These are phyloP conservation scores for Zootoca vivipara DNA, from an alignment of 2,113 vertebrate species.

Conservation along the genomic window DNA sequence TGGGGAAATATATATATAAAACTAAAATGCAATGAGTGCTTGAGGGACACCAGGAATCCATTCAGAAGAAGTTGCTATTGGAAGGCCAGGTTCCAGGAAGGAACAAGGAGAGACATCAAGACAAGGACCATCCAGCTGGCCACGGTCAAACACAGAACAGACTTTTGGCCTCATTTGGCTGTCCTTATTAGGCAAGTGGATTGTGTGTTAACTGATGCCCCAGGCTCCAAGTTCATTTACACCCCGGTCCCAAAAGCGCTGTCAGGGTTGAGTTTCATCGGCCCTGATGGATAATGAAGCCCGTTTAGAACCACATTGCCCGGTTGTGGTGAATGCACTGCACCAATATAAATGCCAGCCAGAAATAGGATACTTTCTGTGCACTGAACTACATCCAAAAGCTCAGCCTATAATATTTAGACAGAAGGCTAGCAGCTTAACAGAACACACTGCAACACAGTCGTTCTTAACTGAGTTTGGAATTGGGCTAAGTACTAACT, in stretches of 20 bases:
- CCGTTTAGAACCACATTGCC: neutral
- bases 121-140: neutral
- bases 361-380: neutral
- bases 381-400: neutral
- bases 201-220: neutral
- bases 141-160: neutral
- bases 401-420: neutral
- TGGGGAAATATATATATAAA: neutral
- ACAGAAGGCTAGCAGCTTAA: neutral
- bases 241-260: neutral
- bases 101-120: neutral
- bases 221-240: neutral
- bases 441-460: too few species aligned
- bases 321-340: too few species aligned
- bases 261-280: neutral
- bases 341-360: neutral
- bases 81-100: neutral
- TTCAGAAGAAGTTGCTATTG: neutral
- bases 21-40: neutral
- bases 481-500: neutral
- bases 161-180: neutral
- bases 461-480: neutral
- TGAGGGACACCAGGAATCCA: neutral
- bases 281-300: too few species aligned
- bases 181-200: neutral